Evolutionary conservation across 2,888 invertebrate species (phyloP).

Genomic region (Thelaira solivaga): DNA sequence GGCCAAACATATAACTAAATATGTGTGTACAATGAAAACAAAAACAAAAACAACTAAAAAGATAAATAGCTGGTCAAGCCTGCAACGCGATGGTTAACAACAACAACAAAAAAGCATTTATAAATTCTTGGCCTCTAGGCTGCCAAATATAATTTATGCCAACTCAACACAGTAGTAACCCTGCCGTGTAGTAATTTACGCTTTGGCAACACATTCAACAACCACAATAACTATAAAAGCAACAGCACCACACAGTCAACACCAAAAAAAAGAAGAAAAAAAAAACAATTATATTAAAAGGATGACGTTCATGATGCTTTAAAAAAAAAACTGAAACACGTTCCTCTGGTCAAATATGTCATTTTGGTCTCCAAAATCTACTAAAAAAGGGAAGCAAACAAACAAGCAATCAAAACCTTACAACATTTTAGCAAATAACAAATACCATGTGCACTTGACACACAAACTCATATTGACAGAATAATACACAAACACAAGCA

Average conservation of each 20-base stretch:
- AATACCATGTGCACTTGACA: constrained; percentile 32
- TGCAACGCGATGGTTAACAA: background rate
- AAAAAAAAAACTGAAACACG: constrained; percentile 40
- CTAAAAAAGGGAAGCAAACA: constrained; percentile 60
- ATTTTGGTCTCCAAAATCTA: constrained; percentile 54
- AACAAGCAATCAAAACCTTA: constrained; percentile 61
- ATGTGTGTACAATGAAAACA: background rate
- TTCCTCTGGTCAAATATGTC: constrained; percentile 63
- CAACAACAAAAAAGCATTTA: constrained; percentile 33
- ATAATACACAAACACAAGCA: background rate
- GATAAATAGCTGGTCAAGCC: constrained; percentile 31
- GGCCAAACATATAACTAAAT: constrained; percentile 38
- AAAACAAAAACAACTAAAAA: constrained; percentile 8
- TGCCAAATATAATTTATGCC: constrained; percentile 65
- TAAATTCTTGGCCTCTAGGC: constrained; percentile 60
- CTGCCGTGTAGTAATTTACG: constrained; percentile 66
- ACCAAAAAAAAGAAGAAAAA: background rate
- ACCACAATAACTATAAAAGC: constrained; percentile 41
- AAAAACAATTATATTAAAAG: too few relatives aligned
- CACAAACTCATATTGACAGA: background rate
- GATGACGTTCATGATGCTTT: constrained; percentile 24
- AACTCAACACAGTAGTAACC: constrained; percentile 66
- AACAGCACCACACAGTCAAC: background rate
- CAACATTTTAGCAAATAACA: constrained; percentile 59
- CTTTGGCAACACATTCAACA: constrained; percentile 63